A percentile compares a stretch with the other conserved stretches of the same genome.
These are phyloP conservation scores for human DNA, from an alignment of 2,113 vertebrate species.

Conservation along the genomic window GRCh38 chr17:40318501-40319000, in stretches of 20 bases:
- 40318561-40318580: conserved; percentile 41
- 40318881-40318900: conserved; percentile 57
- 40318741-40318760: conserved; percentile 29
- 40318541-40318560: not conserved
- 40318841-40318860: conserved; percentile 75
- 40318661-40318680: conserved; percentile 37
- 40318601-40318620: conserved; percentile 46
- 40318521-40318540: not conserved
- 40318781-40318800: conserved; percentile 75
- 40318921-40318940: conserved; percentile 68
- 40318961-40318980: not conserved
- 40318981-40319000: not conserved
- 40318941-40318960: conserved; percentile 38
- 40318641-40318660: conserved; percentile 50
- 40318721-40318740: conserved; percentile 14
- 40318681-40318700: conserved; percentile 26
- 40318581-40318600: conserved; percentile 38
- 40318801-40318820: conserved; percentile 74
- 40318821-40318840: conserved; percentile 60
- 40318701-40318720: not conserved
- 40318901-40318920: conserved; percentile 47
- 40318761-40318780: conserved; percentile 77
- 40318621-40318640: conserved; percentile 43
- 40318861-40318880: conserved; percentile 76
- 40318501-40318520: not conserved